Evolutionary conservation across 2,888 invertebrate species (phyloP).

Genomic region (Ptycholaimellus sp.): DNA sequence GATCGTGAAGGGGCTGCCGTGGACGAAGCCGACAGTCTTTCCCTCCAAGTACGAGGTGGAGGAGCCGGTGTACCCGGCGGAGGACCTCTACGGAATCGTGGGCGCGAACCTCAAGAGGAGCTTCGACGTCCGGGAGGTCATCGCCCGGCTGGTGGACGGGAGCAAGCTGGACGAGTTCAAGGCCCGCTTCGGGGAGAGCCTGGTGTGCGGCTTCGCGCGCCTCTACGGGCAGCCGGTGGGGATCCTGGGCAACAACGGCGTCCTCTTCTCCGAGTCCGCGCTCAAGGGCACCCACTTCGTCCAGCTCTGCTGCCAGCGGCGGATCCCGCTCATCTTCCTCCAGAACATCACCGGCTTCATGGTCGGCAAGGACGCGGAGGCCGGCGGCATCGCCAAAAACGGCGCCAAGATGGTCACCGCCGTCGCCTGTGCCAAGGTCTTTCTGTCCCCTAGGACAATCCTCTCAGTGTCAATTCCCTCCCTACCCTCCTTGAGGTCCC

Average conservation of each 20-base stretch:
- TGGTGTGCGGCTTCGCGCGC: conserved; percentile 63
- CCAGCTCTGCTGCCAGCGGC: conserved; percentile 71
- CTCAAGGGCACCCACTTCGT: conserved; percentile 94
- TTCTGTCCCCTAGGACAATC: not conserved
- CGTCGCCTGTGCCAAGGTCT: conserved; percentile 71
- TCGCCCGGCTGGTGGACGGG: conserved; percentile 70
- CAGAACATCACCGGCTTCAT: conserved; percentile 96
- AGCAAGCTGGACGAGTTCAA: conserved; percentile 91
- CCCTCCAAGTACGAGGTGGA: conserved; percentile 10
- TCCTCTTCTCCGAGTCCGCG: conserved; percentile 80
- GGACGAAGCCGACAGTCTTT: conserved; percentile 5
- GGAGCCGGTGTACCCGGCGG: conserved; percentile 49
- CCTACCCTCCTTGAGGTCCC: too few species aligned
- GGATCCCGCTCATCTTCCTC: conserved; percentile 70
- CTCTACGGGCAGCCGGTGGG: conserved; percentile 79
- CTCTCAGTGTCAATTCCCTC: conserved; percentile 27
- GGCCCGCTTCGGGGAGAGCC: conserved; percentile 62
- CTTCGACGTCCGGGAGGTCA: conserved; percentile 65
- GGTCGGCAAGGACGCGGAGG: conserved; percentile 81
- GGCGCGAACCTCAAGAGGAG: conserved; percentile 69
- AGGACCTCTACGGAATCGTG: conserved; percentile 83
- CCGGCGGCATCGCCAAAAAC: conserved; percentile 90
- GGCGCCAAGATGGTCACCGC: conserved; percentile 99
- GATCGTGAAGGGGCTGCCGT: conserved; percentile 24
- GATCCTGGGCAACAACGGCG: conserved; percentile 84